Evolutionary conservation across 1,140 invertebrate species (phyloP).

Genomic region (Pachypsylla venusta): DNA sequence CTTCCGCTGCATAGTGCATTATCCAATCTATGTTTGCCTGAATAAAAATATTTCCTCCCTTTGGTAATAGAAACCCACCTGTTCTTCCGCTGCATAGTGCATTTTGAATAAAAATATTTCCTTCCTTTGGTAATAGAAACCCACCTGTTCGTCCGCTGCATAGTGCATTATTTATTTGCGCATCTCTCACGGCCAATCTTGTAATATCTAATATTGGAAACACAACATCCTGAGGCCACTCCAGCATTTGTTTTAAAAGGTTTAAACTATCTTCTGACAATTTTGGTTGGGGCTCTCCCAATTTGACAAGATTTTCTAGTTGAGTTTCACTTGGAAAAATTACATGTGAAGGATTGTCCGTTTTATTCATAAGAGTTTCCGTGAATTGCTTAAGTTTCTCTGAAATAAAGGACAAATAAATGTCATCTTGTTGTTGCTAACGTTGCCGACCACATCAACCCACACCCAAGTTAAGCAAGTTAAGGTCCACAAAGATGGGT

Average conservation of each 20-base stretch:
- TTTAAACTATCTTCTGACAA: slow-evolving; percentile 35
- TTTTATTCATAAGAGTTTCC: slow-evolving; percentile 28
- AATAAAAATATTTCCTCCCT: background rate
- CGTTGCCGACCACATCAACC: too few species aligned
- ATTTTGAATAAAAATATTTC: slow-evolving; percentile 1
- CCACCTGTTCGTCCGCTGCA: slow-evolving; percentile 32
- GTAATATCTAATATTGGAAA: slow-evolving; percentile 78
- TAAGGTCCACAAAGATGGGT: too few species aligned
- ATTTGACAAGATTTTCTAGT: slow-evolving; percentile 34
- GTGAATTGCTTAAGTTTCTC: slow-evolving; percentile 57
- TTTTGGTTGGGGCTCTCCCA: slow-evolving; percentile 29
- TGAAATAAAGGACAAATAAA: slow-evolving; percentile 31
- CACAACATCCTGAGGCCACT: slow-evolving; percentile 65
- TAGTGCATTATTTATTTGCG: slow-evolving; percentile 41
- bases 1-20: slow-evolving; percentile 37
- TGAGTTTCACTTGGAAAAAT: background rate
- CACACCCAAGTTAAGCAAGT: too few species aligned
- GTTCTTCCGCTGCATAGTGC: background rate
- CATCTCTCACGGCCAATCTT: slow-evolving; percentile 54
- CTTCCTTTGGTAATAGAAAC: background rate
- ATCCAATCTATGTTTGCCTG: background rate
- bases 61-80: background rate
- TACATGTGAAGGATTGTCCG: background rate
- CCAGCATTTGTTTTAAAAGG: slow-evolving; percentile 44
- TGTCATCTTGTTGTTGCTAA: too few species aligned